Percentiles rank a stretch among this genome's conserved stretches.
phyloP scores from a whole-genome alignment of 2,797 vertebrate genomes.

The Phoeniculus purpureus region DNA sequence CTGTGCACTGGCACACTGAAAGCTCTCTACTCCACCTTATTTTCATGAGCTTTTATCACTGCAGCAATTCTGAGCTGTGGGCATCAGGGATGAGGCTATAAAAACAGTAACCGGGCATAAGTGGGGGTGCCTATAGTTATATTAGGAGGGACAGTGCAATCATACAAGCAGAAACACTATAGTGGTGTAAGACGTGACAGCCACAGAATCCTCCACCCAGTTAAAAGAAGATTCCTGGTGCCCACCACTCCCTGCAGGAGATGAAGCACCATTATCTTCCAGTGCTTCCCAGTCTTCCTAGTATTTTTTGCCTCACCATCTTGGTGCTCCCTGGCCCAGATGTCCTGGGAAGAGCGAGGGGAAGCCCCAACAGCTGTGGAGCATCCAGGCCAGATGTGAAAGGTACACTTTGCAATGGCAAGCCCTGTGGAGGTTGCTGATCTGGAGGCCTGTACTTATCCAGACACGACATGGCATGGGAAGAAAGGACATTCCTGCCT shows the following conservation, averaged over 20 bases:
- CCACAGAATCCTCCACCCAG: background rate
- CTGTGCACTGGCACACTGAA: background rate
- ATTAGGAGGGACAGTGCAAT: background rate
- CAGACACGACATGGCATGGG: conserved; percentile 78
- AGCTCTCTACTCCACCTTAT: background rate
- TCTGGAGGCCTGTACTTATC: conserved; percentile 75
- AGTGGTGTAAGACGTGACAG: background rate
- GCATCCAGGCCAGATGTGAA: conserved; percentile 48
- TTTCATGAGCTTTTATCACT: background rate
- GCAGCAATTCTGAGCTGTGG: background rate
- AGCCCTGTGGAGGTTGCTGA: conserved; percentile 2
- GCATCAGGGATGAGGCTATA: background rate
- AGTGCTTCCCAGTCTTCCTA: background rate
- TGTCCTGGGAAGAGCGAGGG: background rate
- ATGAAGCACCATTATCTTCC: background rate
- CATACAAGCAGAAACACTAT: background rate
- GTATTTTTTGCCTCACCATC: background rate
- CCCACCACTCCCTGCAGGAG: background rate
- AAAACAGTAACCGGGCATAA: background rate
- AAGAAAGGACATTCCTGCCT: conserved; percentile 75
- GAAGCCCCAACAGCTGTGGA: background rate
- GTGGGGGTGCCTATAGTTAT: background rate
- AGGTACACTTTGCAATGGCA: conserved; percentile 18
- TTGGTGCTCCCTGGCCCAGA: background rate
- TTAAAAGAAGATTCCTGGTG: background rate